Evolutionary conservation across 2,888 invertebrate species (phyloP).

Genomic region (Cataglyphis livida): DNA sequence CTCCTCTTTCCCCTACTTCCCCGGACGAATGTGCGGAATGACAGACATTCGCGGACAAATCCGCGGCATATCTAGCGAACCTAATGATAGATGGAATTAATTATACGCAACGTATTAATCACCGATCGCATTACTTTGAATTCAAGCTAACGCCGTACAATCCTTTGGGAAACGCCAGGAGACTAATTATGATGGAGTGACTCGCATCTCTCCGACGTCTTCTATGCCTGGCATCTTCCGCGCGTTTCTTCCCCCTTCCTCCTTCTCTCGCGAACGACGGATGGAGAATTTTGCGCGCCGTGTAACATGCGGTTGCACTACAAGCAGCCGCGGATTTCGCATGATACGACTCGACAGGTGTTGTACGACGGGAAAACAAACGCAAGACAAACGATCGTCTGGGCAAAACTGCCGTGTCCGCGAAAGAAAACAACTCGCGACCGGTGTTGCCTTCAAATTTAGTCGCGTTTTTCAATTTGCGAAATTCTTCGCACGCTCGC

Average conservation of each 20-base stretch:
- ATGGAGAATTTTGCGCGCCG: conserved; percentile 29
- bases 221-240: conserved; percentile 57
- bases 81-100: conserved; percentile 66
- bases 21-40: background rate
- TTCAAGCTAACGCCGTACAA: conserved; percentile 67
- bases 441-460: conserved; percentile 39
- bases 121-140: conserved; percentile 73
- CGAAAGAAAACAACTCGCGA: background rate
- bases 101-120: conserved; percentile 72
- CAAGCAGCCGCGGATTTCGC: conserved; percentile 38
- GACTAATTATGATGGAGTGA: conserved; percentile 75
- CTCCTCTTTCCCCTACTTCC: background rate
- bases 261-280: background rate
- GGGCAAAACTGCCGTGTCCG: conserved; percentile 1
- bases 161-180: conserved; percentile 64
- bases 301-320: conserved; percentile 32
- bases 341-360: conserved; percentile 35
- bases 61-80: conserved; percentile 29
- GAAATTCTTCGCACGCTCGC: conserved; percentile 25
- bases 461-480: conserved; percentile 52
- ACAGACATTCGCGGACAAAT: conserved; percentile 44
- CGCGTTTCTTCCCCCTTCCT: background rate
- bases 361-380: conserved; percentile 10
- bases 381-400: conserved; percentile 49
- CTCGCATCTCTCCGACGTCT: conserved; percentile 66